phyloP scores from a whole-genome alignment of 2,113 vertebrate genomes.

The Clarias gariepinus region DNA sequence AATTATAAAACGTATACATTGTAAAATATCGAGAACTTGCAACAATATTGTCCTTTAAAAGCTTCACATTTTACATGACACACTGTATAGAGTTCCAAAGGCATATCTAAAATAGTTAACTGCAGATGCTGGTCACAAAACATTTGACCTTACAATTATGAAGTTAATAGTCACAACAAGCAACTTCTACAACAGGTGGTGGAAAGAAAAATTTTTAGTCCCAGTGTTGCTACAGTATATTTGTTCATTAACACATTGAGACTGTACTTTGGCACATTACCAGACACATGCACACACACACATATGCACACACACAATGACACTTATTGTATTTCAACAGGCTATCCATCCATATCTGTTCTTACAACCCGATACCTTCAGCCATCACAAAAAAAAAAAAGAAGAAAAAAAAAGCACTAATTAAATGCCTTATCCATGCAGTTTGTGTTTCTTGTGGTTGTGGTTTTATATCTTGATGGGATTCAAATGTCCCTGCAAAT shows the following conservation, averaged over 20 bases:
- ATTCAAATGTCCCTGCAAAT: neutral
- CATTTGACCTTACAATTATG: neutral
- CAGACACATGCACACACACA: neutral
- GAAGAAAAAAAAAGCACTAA: neutral
- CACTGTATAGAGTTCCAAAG: neutral
- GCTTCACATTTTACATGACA: neutral
- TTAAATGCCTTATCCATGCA: neutral
- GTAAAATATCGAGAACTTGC: neutral
- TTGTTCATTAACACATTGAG: neutral
- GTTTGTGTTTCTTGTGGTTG: neutral
- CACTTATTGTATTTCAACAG: slow-evolving; percentile 17
- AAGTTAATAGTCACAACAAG: neutral
- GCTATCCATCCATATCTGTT: slow-evolving; percentile 15
- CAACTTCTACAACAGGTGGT: neutral
- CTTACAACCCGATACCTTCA: slow-evolving; percentile 25
- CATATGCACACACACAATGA: neutral
- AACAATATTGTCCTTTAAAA: neutral
- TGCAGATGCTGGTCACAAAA: neutral
- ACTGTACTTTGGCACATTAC: too few relatives aligned
- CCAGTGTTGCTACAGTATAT: neutral
- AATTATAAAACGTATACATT: neutral
- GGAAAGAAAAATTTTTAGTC: neutral
- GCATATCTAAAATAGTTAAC: neutral
- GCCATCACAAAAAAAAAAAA: slow-evolving; percentile 3
- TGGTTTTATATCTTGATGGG: neutral